Base-by-base conservation (phyloP, 2,888 invertebrate genomes). In the Chrysodeixis includens region DNA sequence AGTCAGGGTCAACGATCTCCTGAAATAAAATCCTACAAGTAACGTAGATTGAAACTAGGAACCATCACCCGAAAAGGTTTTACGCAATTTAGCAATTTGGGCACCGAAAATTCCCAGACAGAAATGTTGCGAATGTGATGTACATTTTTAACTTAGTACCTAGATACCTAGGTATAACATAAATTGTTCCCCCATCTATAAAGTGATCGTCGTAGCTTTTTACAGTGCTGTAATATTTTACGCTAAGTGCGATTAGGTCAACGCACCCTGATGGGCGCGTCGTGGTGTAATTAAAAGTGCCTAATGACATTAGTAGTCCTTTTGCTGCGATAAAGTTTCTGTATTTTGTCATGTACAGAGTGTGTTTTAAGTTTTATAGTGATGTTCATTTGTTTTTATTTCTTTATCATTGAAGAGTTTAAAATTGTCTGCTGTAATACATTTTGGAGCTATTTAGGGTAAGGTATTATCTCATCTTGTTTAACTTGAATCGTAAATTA, bases 241-340 rank as follows among this genome's bases (percentile, higher is more conserved):
- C 52, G 62, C 52, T 44, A 67, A 81, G 83, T 82, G 80, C 81
- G 75, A 83, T 82, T 82, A 86, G 84, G 81, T 82, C 81, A 82
- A 67, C 69, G 82, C 70, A 49, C 77, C 83, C 73, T 30, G 20
- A n/a, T 61, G 78, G 85, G 84, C 62, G 76, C 66, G 79, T 54
- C 69, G 54, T 57, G 66, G 49, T 30, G 62, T 81, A 75, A 77
- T 82, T 82, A 82, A 73, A 73, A 71, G 60, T 77, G 77, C 60
- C 65, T 76, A 55, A 72, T 70, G 58, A 67, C 69, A 73, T 79
- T 71, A 63, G 56, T 66, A 16, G 54, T 63, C 56, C 52, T 67
- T 68, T 72, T 26, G 20, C 46, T 65, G 16, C 16, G 16, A 65
- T 69, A 57, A 56, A 56, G 32, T 14, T 57, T 6, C 14, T 40